Percentiles rank a stretch among this genome's conserved stretches.
These are phyloP conservation scores for Catalaphyllia jardinei DNA, from an alignment of 64 coral and sea anemone genomes.

Conservation along the genomic window DNA sequence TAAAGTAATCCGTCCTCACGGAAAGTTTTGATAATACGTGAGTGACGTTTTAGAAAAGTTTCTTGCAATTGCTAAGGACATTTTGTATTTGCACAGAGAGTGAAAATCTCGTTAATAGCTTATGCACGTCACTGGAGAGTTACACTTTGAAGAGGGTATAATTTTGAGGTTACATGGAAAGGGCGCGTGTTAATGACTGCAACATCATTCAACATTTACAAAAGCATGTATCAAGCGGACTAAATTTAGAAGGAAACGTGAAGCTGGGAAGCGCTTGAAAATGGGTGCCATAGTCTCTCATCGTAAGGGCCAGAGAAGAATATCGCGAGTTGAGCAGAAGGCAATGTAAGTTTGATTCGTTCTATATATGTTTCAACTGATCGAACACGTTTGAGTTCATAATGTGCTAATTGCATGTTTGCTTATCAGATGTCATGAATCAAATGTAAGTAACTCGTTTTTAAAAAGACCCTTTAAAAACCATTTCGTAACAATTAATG, in stretches of 20 bases:
- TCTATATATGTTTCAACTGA: not conserved
- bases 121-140: not conserved
- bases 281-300: slow-evolving; percentile 48
- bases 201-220: not conserved
- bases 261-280: not conserved
- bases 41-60: not conserved
- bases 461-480: not conserved
- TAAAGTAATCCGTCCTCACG: not conserved
- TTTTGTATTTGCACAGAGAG: not conserved
- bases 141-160: not conserved
- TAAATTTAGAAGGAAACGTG: not conserved
- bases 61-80: not conserved
- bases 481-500: too few species aligned
- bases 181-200: not conserved
- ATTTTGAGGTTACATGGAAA: not conserved
- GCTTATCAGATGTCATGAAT: not conserved
- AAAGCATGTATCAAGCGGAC: not conserved
- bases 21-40: not conserved
- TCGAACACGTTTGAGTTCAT: not conserved
- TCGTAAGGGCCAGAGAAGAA: slow-evolving; percentile 21
- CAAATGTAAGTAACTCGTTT: not conserved
- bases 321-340: slow-evolving; percentile 23
- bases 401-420: not conserved
- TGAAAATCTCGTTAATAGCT: not conserved
- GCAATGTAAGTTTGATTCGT: slow-evolving; percentile 2